Evolutionary conservation across 2,888 invertebrate species (phyloP).

Genomic region (Bombylius discolor): DNA sequence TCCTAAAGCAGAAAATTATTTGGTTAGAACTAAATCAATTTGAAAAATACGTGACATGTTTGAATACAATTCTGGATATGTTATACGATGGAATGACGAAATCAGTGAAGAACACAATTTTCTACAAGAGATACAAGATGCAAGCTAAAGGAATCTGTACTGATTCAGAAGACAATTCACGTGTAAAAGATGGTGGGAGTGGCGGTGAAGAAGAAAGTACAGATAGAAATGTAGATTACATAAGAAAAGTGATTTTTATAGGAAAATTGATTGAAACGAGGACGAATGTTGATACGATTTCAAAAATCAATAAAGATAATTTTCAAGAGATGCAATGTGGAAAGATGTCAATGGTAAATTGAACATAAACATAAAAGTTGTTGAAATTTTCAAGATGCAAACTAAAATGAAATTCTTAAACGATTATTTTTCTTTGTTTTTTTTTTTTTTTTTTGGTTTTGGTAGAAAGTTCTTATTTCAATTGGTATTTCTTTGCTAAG

Average conservation of each 20-base stretch:
- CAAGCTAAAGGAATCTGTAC: conserved; percentile 3
- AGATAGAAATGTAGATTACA: conserved; percentile 6
- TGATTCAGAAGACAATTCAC: neutral
- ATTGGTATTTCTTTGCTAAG: conserved; percentile 33
- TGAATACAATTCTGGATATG: conserved; percentile 11
- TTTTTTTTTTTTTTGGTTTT: neutral
- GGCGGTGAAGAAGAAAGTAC: neutral
- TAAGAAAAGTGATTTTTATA: conserved; percentile 30
- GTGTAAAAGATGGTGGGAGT: no score
- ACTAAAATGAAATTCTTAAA: no score
- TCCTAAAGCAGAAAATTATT: conserved; percentile 39
- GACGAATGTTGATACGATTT: conserved; percentile 20
- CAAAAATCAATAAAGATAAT: no score
- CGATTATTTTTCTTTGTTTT: no score
- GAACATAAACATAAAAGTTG: neutral
- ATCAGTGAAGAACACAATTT: conserved; percentile 33
- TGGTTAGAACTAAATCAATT: conserved; percentile 30
- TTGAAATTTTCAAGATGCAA: no score
- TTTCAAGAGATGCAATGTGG: neutral
- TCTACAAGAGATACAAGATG: conserved; percentile 28
- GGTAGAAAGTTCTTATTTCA: conserved; percentile 26
- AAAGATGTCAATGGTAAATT: neutral
- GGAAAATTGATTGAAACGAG: conserved; percentile 36
- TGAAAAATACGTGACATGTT: conserved; percentile 22
- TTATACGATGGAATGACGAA: conserved; percentile 37